phyloP scores from a whole-genome alignment of 2,797 vertebrate species.

The Pseudochirops cupreus region DNA sequence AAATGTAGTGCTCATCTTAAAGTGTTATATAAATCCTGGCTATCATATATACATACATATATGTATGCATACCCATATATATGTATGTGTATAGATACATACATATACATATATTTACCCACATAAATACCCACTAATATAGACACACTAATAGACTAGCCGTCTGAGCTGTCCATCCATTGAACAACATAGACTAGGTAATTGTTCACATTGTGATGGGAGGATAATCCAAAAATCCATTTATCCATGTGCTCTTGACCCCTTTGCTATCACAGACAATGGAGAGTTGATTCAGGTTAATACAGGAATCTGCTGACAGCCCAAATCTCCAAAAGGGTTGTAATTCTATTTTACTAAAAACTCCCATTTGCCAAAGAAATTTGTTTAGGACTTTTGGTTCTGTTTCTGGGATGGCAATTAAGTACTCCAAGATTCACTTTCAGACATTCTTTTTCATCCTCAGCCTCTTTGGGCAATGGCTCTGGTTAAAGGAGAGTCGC shows the following conservation, averaged over 20 bases:
- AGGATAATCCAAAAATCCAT: neutral
- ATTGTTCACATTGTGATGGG: neutral
- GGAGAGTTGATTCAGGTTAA: conserved; percentile 69
- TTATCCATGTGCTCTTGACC: neutral
- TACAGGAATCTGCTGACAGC: conserved; percentile 74
- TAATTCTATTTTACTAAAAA: conserved; percentile 83
- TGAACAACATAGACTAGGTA: neutral
- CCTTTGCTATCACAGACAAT: neutral
- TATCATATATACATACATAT: neutral
- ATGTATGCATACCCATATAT: neutral
- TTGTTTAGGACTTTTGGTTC: neutral
- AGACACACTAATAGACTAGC: neutral
- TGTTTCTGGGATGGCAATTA: neutral
- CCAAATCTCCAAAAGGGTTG: conserved; percentile 74
- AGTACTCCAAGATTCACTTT: neutral
- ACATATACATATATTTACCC: no score
- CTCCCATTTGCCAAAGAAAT: conserved; percentile 71
- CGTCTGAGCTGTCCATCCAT: neutral
- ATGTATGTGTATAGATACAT: no score
- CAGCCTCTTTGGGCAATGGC: conserved; percentile 71
- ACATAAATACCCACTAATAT: neutral
- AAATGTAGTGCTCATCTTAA: neutral
- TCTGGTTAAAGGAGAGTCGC: conserved; percentile 74
- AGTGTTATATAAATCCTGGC: neutral
- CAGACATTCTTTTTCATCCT: conserved; percentile 62